Evolutionary conservation across 2,888 invertebrate species (phyloP).

Genomic region (Timema podura): DNA sequence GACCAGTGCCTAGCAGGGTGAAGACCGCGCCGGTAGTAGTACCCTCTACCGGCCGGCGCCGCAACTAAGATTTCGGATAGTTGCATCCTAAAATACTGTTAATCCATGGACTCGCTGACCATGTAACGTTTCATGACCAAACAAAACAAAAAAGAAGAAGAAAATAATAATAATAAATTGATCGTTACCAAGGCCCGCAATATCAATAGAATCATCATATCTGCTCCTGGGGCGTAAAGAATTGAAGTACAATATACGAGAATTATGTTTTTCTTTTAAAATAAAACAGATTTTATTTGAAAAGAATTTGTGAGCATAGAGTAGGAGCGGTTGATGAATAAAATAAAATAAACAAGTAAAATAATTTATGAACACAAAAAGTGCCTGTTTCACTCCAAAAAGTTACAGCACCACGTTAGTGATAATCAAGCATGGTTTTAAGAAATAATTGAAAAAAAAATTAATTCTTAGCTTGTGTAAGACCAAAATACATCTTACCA

Average conservation of each 20-base stretch:
- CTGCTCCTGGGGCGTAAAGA: too few species aligned
- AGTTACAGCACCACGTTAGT: conserved; percentile 14
- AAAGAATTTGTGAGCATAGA: conserved; percentile 11
- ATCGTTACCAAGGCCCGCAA: not conserved
- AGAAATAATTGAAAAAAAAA: not conserved
- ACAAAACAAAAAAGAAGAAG: not conserved
- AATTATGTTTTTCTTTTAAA: not conserved
- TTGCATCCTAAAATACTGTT: conserved; percentile 29
- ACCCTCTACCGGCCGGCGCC: conserved; percentile 38
- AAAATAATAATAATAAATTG: conserved; percentile 3
- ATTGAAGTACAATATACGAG: too few species aligned
- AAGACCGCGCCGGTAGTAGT: conserved; percentile 39
- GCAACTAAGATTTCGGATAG: conserved; percentile 38
- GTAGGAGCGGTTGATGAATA: conserved; percentile 12
- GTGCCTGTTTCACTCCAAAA: conserved; percentile 10
- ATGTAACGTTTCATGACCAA: not conserved
- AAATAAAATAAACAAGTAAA: conserved; percentile 13
- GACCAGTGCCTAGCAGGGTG: conserved; percentile 43
- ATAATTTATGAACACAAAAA: not conserved
- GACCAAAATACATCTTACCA: not conserved
- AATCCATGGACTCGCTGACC: not conserved
- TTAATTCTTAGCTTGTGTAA: not conserved
- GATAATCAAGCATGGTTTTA: not conserved
- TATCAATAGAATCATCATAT: not conserved
- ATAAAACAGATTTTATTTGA: not conserved